Evolutionary conservation across 2,113 vertebrate species (phyloP), one percentile per base, ranked within the genome.

Genomic region (Proteles cristata): DNA sequence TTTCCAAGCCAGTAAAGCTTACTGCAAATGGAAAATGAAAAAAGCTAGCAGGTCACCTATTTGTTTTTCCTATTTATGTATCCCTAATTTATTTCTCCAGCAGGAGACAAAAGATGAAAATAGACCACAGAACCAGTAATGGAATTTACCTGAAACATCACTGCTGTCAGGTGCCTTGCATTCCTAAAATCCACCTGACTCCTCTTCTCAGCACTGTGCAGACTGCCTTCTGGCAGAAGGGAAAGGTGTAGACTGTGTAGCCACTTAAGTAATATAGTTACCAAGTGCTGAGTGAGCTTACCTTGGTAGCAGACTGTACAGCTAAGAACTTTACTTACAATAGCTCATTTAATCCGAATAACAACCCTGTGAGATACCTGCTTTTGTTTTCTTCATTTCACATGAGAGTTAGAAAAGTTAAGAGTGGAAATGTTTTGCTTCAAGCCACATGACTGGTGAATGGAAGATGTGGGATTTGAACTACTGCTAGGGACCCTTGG

Each of bases 71-170:
- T 94, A 33, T 89, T 85, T 84, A 55, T 7, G 5, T 55, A 77
- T 77, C 71, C 85, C 89, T 81, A 77, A 58, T 84, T 91, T 65
- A 77, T 86, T 95, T 92, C 84, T 94, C 61, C 39, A 82, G 61
- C 66, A 91, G 50, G 55, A 97, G 58, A 66, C 17, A 63, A 93
- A 95, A 93, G 35, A 14, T 9, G 45, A 35, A 43, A 82, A n/a
- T 25, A 91, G 85, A 71, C 28, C 63, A 14, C 76, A 31, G 17
- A 28, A 58, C 43, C 11, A 82, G 35, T 31, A 33, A 14, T 31
- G 65, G 15, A 4, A 66, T 66, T 53, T 26, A 61, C 58, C 21
- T 23, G 7, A 61, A 61, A 25, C 58, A 61, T 61, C 58, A 80
- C n/a, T 35, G 26, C 45, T 76, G 3, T 48, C 71, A 93, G 25